Conservation (phyloP, 2,888 invertebrate species). For the Micropterix aruncella region DNA sequence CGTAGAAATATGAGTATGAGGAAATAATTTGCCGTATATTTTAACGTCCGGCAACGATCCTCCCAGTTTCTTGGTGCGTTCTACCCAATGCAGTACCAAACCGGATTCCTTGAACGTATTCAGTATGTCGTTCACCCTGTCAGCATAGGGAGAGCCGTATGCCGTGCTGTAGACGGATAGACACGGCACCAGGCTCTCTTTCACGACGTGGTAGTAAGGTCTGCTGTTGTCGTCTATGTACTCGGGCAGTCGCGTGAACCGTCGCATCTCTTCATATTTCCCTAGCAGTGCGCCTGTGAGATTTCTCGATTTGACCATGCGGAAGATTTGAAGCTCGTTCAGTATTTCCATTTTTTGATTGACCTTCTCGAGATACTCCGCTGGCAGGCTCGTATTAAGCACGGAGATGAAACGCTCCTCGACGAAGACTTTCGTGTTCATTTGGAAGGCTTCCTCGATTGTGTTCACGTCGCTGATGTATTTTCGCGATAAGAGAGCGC, state of each 20-base stretch:
- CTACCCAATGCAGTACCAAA: conserved; percentile 29
- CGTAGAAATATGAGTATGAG: too few species aligned
- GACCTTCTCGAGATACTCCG: conserved; percentile 17
- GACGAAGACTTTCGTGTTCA: conserved; percentile 19
- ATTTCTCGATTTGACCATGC: conserved; percentile 25
- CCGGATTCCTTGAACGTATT: conserved; percentile 35
- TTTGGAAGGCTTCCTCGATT: conserved; percentile 17
- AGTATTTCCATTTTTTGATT: conserved; percentile 23
- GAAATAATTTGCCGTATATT: too few species aligned
- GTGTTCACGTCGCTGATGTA: conserved; percentile 19
- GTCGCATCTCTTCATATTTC: conserved; percentile 26
- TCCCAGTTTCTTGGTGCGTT: background rate
- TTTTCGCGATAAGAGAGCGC: background rate
- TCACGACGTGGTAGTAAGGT: conserved; percentile 31
- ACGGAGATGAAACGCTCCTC: conserved; percentile 24
- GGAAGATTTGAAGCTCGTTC: conserved; percentile 24
- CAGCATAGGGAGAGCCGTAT: conserved; percentile 43
- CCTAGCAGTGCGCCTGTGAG: conserved; percentile 33
- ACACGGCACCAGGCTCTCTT: conserved; percentile 39
- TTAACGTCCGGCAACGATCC: background rate
- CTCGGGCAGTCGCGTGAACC: conserved; percentile 15
- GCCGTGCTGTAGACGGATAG: conserved; percentile 38
- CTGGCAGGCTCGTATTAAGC: conserved; percentile 22
- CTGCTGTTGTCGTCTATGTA: conserved; percentile 21
- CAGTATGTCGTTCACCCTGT: conserved; percentile 29